phyloP scores from a whole-genome alignment of 2,797 vertebrate genomes.

The Lacerta agilis region DNA sequence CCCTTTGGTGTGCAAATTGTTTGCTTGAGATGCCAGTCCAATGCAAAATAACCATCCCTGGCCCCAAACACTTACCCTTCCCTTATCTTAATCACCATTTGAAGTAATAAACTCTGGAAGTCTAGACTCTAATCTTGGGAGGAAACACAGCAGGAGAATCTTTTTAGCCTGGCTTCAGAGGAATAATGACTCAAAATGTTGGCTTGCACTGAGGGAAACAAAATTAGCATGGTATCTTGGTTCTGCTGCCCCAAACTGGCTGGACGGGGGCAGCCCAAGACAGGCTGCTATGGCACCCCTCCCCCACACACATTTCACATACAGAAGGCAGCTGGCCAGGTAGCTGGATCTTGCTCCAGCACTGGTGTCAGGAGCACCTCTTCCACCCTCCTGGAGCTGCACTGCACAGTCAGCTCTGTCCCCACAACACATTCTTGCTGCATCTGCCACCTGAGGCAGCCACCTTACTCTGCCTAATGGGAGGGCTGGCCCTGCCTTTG shows the following conservation, averaged over 20 bases:
- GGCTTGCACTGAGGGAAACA: neutral
- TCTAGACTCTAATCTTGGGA: neutral
- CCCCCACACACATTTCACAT: no score
- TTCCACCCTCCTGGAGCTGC: no score
- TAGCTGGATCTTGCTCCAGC: no score
- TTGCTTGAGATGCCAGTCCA: neutral
- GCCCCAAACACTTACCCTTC: neutral
- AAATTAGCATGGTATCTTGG: neutral
- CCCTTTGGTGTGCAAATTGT: neutral
- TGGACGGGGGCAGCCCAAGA: neutral
- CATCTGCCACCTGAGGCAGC: no score
- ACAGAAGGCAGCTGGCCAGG: no score
- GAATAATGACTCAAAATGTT: neutral
- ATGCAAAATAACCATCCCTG: neutral
- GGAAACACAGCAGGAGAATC: neutral
- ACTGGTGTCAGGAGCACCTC: no score
- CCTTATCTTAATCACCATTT: neutral
- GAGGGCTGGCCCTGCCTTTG: no score
- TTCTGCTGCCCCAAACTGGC: no score
- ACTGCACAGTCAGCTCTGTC: no score
- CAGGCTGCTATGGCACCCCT: no score
- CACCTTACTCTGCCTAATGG: no score
- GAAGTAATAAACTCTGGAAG: neutral
- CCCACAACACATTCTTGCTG: no score
- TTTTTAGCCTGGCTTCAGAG: neutral